phyloP scores from a whole-genome alignment of 2,113 vertebrate genomes.

The Glareola pratincola region DNA sequence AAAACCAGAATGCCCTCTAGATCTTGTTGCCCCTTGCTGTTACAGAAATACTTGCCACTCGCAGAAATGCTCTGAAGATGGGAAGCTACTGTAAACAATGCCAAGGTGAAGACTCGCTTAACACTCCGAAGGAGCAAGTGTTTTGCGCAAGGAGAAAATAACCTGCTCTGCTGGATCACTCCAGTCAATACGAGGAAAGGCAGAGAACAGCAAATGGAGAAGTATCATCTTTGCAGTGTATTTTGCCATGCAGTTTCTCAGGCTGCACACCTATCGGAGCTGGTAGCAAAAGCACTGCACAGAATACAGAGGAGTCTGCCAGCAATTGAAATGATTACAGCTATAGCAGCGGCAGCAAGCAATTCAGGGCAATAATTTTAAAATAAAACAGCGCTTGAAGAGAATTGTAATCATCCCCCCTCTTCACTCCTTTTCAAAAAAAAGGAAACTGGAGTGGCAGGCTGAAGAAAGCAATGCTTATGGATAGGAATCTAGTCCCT shows the following conservation, averaged over 20 bases:
- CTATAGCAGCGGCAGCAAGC: background rate
- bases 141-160: background rate
- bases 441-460: background rate
- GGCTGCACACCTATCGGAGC: background rate
- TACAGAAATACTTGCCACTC: background rate
- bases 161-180: background rate
- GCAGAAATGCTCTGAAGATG: background rate
- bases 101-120: background rate
- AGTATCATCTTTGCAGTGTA: background rate
- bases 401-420: background rate
- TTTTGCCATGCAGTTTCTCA: background rate
- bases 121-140: background rate
- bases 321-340: background rate
- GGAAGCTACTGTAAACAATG: background rate
- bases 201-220: background rate
- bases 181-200: background rate
- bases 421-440: background rate
- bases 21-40: background rate
- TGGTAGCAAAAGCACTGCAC: background rate
- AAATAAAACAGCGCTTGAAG: constrained; percentile 9
- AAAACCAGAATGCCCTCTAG: background rate
- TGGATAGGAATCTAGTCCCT: background rate
- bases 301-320: background rate
- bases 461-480: background rate
- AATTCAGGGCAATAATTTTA: background rate